Conservation (phyloP, 1,140 invertebrate genomes). For the Capitella teleta region DNA sequence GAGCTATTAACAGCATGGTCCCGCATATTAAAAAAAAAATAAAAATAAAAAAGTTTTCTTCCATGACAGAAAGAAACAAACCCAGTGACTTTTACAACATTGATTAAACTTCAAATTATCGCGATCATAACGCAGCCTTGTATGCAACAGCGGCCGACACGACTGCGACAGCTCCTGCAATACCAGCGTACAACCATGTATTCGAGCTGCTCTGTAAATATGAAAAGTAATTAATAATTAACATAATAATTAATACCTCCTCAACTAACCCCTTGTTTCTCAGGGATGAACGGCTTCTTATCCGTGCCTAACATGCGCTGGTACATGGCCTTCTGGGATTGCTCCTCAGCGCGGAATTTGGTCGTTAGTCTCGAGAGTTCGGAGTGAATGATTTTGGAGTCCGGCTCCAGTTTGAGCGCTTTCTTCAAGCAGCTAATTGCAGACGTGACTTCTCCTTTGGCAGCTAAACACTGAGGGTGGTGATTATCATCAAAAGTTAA, state of each 20-base stretch:
- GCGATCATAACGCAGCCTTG: not conserved
- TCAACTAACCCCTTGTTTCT: not conserved
- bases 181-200: not conserved
- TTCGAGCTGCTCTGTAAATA: not conserved
- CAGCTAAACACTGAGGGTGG: constrained; percentile 48
- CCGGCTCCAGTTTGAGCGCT: constrained; percentile 43
- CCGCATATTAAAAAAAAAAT: too few species aligned
- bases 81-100: not conserved
- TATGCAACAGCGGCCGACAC: not conserved
- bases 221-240: too few species aligned
- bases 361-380: constrained; percentile 42
- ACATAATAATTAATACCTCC: too few species aligned
- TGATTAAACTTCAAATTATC: not conserved
- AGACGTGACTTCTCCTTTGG: constrained; percentile 50
- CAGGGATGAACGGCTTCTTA: not conserved
- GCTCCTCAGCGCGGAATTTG: not conserved
- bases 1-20: too few species aligned
- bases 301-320: not conserved
- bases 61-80: not conserved
- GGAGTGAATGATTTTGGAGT: constrained; percentile 31
- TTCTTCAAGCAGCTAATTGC: constrained; percentile 50
- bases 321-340: not conserved
- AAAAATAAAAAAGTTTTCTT: too few species aligned
- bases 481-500: not conserved
- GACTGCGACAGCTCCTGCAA: not conserved